phyloP scores from a whole-genome alignment of 2,888 invertebrate genomes.

The Chrysodeixis includens region DNA sequence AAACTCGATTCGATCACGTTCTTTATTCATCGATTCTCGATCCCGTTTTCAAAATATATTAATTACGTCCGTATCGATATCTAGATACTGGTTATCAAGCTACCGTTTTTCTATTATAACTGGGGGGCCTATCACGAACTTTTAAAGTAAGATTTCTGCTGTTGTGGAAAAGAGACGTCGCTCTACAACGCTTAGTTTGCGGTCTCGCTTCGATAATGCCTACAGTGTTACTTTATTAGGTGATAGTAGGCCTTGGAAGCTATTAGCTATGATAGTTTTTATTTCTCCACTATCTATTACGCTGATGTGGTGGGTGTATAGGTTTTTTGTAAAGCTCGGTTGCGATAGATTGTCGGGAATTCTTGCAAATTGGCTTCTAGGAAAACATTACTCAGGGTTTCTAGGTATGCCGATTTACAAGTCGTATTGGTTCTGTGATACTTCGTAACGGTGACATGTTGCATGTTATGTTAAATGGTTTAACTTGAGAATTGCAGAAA shows the following conservation, averaged over 20 bases:
- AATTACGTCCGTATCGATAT: slow-evolving; percentile 28
- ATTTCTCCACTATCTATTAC: slow-evolving; percentile 62
- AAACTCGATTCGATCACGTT: slow-evolving; percentile 3
- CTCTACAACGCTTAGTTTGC: too few species aligned
- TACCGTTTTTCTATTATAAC: slow-evolving; percentile 40
- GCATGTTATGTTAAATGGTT: slow-evolving; percentile 10
- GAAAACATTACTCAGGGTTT: slow-evolving; percentile 54
- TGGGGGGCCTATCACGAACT: slow-evolving; percentile 14
- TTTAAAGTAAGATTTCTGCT: too few species aligned
- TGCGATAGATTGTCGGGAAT: slow-evolving; percentile 70
- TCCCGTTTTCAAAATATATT: slow-evolving; percentile 39
- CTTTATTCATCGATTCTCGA: slow-evolving; percentile 26
- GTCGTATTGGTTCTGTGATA: slow-evolving; percentile 45
- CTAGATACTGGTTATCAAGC: slow-evolving; percentile 34
- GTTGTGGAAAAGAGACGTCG: too few species aligned
- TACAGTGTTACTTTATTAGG: too few species aligned
- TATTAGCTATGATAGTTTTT: slow-evolving; percentile 69
- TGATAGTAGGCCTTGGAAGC: too few species aligned
- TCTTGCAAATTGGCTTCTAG: slow-evolving; percentile 64
- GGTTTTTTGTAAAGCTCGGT: slow-evolving; percentile 68
- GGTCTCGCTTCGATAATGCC: too few species aligned
- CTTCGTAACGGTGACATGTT: slow-evolving; percentile 39
- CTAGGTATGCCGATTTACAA: slow-evolving; percentile 53
- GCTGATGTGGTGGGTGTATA: slow-evolving; percentile 67
- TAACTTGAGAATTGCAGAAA: not conserved